These are phyloP conservation scores for Drosophila quinaria DNA, from an alignment of 2,888 invertebrate genomes.

Conservation along the genomic window DNA sequence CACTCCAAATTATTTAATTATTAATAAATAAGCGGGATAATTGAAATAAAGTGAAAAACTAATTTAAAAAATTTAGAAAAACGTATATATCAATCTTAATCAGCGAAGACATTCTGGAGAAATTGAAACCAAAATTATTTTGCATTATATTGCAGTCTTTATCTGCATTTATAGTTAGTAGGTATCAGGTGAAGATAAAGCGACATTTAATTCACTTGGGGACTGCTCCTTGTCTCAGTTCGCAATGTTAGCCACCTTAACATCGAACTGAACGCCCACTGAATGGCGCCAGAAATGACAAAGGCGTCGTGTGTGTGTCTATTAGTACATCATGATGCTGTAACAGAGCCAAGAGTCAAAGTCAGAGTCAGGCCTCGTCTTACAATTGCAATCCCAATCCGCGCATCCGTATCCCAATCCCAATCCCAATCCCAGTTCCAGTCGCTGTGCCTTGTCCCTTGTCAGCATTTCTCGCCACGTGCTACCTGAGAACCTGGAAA, in stretches of 20 bases:
- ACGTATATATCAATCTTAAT: no score
- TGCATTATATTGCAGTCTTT: not conserved
- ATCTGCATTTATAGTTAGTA: not conserved
- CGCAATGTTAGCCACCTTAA: not conserved
- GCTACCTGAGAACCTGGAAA: slow-evolving; percentile 2
- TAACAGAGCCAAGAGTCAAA: slow-evolving; percentile 10
- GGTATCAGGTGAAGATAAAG: not conserved
- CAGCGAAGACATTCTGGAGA: no score
- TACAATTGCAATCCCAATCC: slow-evolving; percentile 19
- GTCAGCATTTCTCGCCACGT: slow-evolving; percentile 62
- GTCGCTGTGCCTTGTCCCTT: slow-evolving; percentile 49
- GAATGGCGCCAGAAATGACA: slow-evolving; percentile 52
- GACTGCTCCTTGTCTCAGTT: not conserved
- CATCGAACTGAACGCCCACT: slow-evolving; percentile 25
- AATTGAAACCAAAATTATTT: no score
- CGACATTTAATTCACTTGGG: not conserved
- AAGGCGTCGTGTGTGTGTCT: slow-evolving; percentile 21
- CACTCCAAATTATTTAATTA: not conserved
- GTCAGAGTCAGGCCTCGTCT: slow-evolving; percentile 19
- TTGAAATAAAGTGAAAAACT: no score
- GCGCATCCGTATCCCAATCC: slow-evolving; percentile 8
- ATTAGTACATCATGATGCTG: slow-evolving; percentile 48
- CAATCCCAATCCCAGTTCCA: slow-evolving; percentile 18
- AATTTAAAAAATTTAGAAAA: no score
- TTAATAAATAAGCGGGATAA: no score